Conservation (phyloP, 2,113 vertebrate species). For the Anseranas semipalmata region DNA sequence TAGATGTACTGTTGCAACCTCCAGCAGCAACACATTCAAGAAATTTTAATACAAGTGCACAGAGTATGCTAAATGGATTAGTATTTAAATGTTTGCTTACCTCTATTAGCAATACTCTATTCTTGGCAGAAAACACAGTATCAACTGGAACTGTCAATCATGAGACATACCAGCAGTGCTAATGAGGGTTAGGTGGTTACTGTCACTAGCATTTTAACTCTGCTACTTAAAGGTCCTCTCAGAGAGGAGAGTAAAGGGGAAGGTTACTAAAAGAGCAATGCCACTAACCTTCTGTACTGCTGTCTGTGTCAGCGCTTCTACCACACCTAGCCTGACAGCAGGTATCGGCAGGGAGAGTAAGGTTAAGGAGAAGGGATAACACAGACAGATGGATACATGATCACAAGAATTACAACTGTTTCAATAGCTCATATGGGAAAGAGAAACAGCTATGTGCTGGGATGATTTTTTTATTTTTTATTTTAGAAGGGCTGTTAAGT, state of each 20-base stretch:
- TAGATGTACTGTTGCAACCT: too few species aligned
- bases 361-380: neutral
- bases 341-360: neutral
- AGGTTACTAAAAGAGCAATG: neutral
- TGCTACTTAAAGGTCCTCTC: neutral
- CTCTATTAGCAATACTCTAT: neutral
- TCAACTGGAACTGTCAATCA: neutral
- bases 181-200: neutral
- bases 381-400: neutral
- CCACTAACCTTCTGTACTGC: neutral
- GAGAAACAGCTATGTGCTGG: neutral
- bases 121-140: neutral
- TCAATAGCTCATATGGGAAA: neutral
- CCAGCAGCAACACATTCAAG: neutral
- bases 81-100: neutral
- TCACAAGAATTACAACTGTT: neutral
- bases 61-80: neutral
- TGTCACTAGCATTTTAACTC: neutral
- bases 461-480: neutral
- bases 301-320: neutral
- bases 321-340: neutral
- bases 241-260: neutral
- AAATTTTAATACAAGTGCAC: neutral
- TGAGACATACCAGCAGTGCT: neutral
- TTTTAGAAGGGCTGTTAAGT: neutral